phyloP scores from a whole-genome alignment of 1,140 invertebrate genomes.

The Melanaphis sacchari region DNA sequence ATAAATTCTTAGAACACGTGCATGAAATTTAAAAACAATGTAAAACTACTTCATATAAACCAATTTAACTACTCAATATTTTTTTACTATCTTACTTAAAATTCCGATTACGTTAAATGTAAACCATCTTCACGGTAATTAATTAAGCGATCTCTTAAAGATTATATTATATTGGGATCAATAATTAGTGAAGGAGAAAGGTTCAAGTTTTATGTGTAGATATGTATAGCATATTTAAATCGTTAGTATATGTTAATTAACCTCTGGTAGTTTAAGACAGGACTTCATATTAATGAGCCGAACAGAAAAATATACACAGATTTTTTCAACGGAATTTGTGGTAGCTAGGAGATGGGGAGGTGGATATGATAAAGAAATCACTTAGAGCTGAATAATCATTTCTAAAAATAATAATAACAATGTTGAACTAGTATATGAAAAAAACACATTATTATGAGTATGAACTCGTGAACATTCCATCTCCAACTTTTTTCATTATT shows the following conservation, averaged over 20 bases:
- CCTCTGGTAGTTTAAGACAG: not conserved
- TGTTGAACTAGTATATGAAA: not conserved
- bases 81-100: not conserved
- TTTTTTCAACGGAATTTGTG: constrained; percentile 1
- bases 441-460: no score
- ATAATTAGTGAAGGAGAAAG: constrained; percentile 33
- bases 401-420: not conserved
- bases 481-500: not conserved
- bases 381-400: not conserved
- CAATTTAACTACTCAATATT: not conserved
- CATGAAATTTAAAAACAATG: not conserved
- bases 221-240: not conserved
- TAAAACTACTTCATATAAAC: not conserved
- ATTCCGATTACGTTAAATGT: not conserved
- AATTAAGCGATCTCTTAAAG: not conserved
- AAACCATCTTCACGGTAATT: not conserved
- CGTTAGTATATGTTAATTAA: constrained; percentile 35
- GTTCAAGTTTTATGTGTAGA: not conserved
- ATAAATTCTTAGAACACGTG: not conserved
- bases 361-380: constrained; percentile 1
- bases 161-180: not conserved
- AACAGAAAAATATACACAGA: not conserved
- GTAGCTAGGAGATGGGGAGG: not conserved
- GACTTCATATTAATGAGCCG: not conserved
- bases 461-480: not conserved